These are phyloP conservation scores for Turdus rufiventris DNA, from an alignment of 2,113 vertebrate species.

Conservation along the genomic window DNA sequence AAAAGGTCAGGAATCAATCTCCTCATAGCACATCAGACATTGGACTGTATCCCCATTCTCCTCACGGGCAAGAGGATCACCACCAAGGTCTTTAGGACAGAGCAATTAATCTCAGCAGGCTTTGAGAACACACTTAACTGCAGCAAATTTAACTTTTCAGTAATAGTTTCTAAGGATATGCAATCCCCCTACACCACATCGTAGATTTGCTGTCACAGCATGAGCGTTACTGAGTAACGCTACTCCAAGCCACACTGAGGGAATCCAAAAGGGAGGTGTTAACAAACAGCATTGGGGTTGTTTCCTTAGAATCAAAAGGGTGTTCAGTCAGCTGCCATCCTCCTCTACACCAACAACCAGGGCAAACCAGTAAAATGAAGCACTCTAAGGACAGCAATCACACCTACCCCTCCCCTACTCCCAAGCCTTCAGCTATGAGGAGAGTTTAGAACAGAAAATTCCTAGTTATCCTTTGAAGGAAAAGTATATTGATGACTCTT, in stretches of 20 bases:
- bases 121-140: not conserved
- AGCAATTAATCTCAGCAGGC: not conserved
- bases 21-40: not conserved
- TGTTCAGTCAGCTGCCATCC: not conserved
- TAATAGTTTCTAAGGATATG: not conserved
- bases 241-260: not conserved
- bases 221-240: rapidly evolving
- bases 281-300: not conserved
- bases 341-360: not conserved
- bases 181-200: not conserved
- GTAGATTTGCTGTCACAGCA: not conserved
- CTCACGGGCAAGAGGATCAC: not conserved
- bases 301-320: not conserved
- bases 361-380: not conserved
- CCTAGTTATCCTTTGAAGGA: not conserved
- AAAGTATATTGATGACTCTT: not conserved
- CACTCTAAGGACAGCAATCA: not conserved
- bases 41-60: not conserved
- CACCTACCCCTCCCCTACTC: not conserved
- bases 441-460: not conserved
- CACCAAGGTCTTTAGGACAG: not conserved
- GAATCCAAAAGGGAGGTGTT: not conserved
- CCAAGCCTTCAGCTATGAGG: not conserved
- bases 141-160: not conserved
- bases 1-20: not conserved